Evolutionary conservation across 2,113 vertebrate genomes (phyloP), one percentile per base, ranked within the genome.

Genomic region (Myotis davidii): DNA sequence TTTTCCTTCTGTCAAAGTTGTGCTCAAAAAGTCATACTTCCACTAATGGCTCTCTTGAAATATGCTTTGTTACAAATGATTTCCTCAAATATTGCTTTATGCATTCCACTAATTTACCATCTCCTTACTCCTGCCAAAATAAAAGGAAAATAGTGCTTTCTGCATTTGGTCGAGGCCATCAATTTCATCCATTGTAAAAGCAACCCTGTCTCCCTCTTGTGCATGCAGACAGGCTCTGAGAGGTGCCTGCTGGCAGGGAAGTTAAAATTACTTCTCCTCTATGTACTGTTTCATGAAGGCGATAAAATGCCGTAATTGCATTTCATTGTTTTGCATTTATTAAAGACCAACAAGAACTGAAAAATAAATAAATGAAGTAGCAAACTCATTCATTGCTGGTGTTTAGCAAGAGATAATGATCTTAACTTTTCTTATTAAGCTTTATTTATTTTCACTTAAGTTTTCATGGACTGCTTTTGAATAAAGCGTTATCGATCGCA

Each of bases 241-340:
- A 94, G 73, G 94, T 77, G 81, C 73, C 92, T 88, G 50, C 88
- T 93, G 88, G 93, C 76, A 93, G 91, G 67, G 88, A 95, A 87
- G 94, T 95, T 97, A 96, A 97, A 96, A 97, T 94, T 97, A 96
- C 97, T 96, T 94, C 70, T 74, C 50, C 45, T 77, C 32, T 85
- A 93, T 94, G 95, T 97, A 95, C 77, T 96, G 76, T 87, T 97
- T 87, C 82, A 74, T 34, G 25, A 73, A 32, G 54, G 32, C 88
- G 84, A 91, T 67, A 94, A 97, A 95, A 94, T 81, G 81, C 70
- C 6, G 2, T 91, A 84, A 91, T 96, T 96, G 94, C 32, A 91
- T 84, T 88, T 95, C 94, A 85, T 88, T 96, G 48, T 67, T 92
- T 95, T 74, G 88, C 69, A 81, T 94, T 85, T 96, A 86, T 93